Conservation (phyloP, 2,113 vertebrate species). For the Lanius collurio region DNA sequence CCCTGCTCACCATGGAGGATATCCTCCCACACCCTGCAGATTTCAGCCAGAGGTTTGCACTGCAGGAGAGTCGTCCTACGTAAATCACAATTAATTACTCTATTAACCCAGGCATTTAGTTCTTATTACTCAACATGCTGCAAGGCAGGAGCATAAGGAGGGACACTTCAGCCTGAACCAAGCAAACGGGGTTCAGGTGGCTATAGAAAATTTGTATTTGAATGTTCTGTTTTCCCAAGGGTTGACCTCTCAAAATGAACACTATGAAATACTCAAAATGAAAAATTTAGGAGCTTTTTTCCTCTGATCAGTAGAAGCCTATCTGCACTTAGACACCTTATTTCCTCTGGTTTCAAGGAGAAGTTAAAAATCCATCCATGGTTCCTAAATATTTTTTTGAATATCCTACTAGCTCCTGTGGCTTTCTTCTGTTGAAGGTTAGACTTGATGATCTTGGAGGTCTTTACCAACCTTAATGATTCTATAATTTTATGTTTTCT, state of each 20-base stretch:
- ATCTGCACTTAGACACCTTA: not conserved
- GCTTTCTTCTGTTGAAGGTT: not conserved
- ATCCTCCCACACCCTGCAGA: fast-evolving
- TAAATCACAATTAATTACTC: constrained; percentile 38
- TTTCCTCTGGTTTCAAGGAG: not conserved
- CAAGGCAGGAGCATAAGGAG: not conserved
- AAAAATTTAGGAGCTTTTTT: fast-evolving
- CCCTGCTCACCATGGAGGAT: not conserved
- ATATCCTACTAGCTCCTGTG: not conserved
- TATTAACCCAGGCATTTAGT: not conserved
- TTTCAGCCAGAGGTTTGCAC: not conserved
- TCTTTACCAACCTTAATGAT: not conserved
- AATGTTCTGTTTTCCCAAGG: not conserved
- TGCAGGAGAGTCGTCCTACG: not conserved
- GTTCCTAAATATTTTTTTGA: not conserved
- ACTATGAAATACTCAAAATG: too few species aligned
- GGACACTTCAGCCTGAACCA: not conserved
- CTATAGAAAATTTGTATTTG: not conserved
- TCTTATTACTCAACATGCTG: not conserved
- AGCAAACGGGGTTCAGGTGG: not conserved
- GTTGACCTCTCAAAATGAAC: not conserved
- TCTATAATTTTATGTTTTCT: not conserved
- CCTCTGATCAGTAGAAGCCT: not conserved
- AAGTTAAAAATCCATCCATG: not conserved
- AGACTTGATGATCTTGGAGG: not conserved